Evolutionary conservation across 2,113 vertebrate species (phyloP), one percentile per base, ranked within the genome.

Genomic region (Tenebrosternarchus preto): DNA sequence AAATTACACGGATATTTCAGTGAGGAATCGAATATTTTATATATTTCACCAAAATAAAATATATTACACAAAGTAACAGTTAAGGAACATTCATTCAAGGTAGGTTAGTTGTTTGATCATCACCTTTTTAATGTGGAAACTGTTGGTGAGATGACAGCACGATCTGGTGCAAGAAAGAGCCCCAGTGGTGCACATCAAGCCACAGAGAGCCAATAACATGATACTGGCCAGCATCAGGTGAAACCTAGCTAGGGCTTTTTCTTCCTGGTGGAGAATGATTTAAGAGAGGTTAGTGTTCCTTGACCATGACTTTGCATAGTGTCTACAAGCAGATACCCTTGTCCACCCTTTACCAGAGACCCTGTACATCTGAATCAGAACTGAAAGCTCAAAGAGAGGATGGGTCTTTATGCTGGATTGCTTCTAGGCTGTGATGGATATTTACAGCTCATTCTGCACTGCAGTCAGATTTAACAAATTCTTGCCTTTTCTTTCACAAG

Each of bases 161-260:
- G 76, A 73, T 0, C 73, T 75, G n/a, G 83, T 84, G 66, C 78
- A 81, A 82, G 83, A 84, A 59, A 89, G 60, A 61, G 84, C 84
- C 22, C 86, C 90, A 81, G 86, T 73, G 60, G 92, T 33, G 85
- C 87, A 92, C 46, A 93, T 79, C 7, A 92, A 64, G 33, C 88
- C 61, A 86, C 92, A 94, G 73, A 93, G 46, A 74, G 63, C 82
- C 3, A 94, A 76, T 67, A 94, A 89, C 67, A 70, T 85, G 63
- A 84, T 73, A 70, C 90, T 87, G 77, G 88, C 87, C 84, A 92
- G 82, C 63, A 93, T 33, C 68, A 93, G 80, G 84, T 94, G 92
- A 68, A 69, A 77, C 36, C 80, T 86, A 31, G 91, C 91, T 69
- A 94, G 68, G 17, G 1, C 71, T 71, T 83, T 87, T 39, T 93